Evolutionary conservation across 2,888 invertebrate species (phyloP), one percentile per base, ranked within the genome.

Genomic region (Eurois occulta): DNA sequence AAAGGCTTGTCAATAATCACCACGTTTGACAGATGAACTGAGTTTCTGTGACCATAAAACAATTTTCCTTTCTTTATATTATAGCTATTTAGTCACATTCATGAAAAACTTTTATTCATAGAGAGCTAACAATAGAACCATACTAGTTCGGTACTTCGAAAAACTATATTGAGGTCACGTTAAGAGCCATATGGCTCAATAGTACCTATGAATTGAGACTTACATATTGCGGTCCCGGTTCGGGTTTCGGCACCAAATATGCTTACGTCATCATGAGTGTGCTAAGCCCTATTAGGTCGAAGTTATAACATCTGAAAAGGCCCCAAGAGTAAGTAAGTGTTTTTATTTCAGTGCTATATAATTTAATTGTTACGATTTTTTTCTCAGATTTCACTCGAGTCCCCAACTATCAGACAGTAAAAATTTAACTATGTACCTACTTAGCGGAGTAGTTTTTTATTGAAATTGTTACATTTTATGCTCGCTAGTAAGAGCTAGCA

Each of bases 401-500:
- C 67, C 38, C 58, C 66, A 43, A 70, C 81, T 78, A 77, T 67
- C 70, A 75, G 78, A 78, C 74, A 71, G 81, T 86, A 84, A 86
- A 86, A 81, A 77, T 81, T 84, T 86, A 84, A 86, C 77, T 81
- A 75, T 84, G 81, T 67, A 81, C 77, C 81, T 79, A 81, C 81
- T 85, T 85, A 84, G 81, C 55, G 28, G 78, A 86, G 86, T 86
- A 86, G 86, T 86, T 86, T 86, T 86, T 86, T 86, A 86, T 86
- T 80, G 87, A 78, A 85, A 86, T 82, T 81, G 81, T 86, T 69
- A 85, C 80, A 80, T 77, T 86, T 86, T 83, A 86, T 75, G 74
- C 75, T 75, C 66, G 43, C 41, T 68, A 72, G 83, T 86, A 86
- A 86, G 84, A 86, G 82, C 80, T 77, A 70, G 66, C 55, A 71